Conservation (phyloP, 2,113 vertebrate genomes). For the Pelmatolapia mariae region DNA sequence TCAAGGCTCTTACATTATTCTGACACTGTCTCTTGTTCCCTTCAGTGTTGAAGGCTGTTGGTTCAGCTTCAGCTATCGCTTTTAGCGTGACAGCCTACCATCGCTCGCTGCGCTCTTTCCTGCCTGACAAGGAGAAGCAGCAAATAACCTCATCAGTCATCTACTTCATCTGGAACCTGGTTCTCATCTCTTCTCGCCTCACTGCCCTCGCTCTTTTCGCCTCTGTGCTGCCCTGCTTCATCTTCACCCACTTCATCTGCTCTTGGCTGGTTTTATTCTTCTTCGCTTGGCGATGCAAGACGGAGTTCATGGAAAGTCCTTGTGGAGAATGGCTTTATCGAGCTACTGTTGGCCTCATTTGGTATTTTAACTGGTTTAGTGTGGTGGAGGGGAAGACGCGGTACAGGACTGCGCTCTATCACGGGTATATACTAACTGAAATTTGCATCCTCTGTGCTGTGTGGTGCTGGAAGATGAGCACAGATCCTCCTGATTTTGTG, state of each 20-base stretch:
- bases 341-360: accelerated
- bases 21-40: neutral
- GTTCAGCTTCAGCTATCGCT: constrained; percentile 22
- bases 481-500: no score
- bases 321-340: neutral
- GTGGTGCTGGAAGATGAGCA: no score
- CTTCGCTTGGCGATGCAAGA: neutral
- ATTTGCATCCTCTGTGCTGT: neutral
- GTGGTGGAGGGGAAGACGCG: accelerated
- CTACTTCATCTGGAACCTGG: neutral
- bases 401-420: neutral
- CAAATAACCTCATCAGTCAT: constrained; percentile 15
- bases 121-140: neutral
- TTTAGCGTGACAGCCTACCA: constrained; percentile 58
- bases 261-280: neutral
- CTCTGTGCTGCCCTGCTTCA: neutral
- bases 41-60: constrained; percentile 45
- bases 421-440: accelerated
- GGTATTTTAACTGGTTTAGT: accelerated
- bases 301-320: accelerated
- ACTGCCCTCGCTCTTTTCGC: accelerated
- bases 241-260: neutral
- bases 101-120: accelerated
- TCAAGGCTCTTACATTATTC: neutral
- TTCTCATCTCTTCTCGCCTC: neutral